Evolutionary conservation across 2,113 vertebrate species (phyloP).

Genomic region (Caranx melampygus): DNA sequence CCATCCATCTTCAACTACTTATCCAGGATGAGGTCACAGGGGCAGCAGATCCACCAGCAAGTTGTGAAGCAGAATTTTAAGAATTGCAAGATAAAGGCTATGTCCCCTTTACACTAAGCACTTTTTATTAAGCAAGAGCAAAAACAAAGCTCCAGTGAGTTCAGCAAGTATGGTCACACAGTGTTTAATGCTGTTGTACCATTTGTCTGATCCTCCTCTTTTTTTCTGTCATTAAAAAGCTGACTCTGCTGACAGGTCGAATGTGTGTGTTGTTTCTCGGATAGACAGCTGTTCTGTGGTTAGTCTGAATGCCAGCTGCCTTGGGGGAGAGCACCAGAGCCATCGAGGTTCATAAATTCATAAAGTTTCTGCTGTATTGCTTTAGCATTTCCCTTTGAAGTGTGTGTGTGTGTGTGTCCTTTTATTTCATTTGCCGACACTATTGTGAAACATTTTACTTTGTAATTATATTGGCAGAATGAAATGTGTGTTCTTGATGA

Average conservation of each 20-base stretch:
- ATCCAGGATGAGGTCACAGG: too few relatives aligned
- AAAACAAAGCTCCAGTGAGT: too few relatives aligned
- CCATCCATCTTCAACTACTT: too few relatives aligned
- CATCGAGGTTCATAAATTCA: constrained; percentile 45
- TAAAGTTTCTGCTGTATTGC: not conserved
- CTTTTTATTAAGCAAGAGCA: too few relatives aligned
- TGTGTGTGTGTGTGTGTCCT: not conserved
- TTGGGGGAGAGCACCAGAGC: not conserved
- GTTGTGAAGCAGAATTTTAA: too few relatives aligned
- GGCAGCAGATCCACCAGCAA: too few relatives aligned
- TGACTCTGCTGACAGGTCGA: constrained; percentile 23
- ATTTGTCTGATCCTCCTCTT: not conserved
- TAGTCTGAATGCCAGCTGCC: constrained; percentile 24
- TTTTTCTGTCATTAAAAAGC: constrained; percentile 11
- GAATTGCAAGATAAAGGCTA: too few relatives aligned
- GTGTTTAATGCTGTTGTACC: not conserved
- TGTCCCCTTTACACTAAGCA: too few relatives aligned
- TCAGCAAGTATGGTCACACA: not conserved
- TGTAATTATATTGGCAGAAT: constrained; percentile 47
- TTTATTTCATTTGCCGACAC: constrained; percentile 35
- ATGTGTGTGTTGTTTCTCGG: constrained; percentile 11
- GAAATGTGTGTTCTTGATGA: constrained; percentile 52
- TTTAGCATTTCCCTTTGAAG: constrained; percentile 52
- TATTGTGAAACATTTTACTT: constrained; percentile 62
- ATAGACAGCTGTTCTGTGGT: constrained; percentile 41